Percentiles rank a stretch among this genome's conserved stretches.
Conservation (phyloP, 2,888 invertebrate species). For the Caenorhabditis sinica region DNA sequence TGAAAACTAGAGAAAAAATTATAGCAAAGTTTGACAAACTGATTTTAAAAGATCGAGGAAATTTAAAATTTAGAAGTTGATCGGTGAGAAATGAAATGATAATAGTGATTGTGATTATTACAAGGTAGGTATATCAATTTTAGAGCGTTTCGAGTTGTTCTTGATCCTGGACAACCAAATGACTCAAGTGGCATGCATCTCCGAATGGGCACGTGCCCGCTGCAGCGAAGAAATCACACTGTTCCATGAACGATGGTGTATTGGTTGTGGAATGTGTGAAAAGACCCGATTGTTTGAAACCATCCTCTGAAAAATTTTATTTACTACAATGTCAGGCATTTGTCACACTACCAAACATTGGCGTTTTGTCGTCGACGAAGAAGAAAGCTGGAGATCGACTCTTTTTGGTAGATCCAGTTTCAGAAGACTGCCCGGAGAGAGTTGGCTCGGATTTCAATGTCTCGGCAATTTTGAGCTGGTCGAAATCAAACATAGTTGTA, state of each 20-base stretch:
- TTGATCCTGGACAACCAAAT: slow-evolving; percentile 22
- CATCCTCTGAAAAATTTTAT: slow-evolving; percentile 25
- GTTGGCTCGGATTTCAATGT: slow-evolving; percentile 11
- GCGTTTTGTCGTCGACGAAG: slow-evolving; percentile 34
- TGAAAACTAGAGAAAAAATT: slow-evolving; percentile 14
- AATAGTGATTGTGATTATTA: slow-evolving; percentile 10
- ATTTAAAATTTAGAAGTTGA: slow-evolving; percentile 25
- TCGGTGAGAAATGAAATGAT: slow-evolving; percentile 47
- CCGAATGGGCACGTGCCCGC: slow-evolving; percentile 65
- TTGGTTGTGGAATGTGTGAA: slow-evolving; percentile 5
- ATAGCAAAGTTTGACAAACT: slow-evolving; percentile 18
- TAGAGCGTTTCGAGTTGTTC: slow-evolving; percentile 30
- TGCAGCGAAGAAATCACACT: slow-evolving; percentile 58
- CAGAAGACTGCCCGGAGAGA: background rate
- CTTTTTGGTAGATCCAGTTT: background rate
- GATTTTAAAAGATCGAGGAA: background rate
- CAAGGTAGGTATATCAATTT: slow-evolving; percentile 11
- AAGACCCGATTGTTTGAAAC: background rate
- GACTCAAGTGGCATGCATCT: slow-evolving; percentile 52
- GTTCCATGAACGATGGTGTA: slow-evolving; percentile 43
- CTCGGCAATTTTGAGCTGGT: slow-evolving; percentile 50
- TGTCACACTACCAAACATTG: background rate
- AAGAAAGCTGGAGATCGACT: slow-evolving; percentile 27
- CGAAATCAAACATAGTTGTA: slow-evolving; percentile 58
- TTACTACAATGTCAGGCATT: background rate